Evolutionary conservation across 64 coral and sea anemone species (phyloP).

Genomic region (Pocillopora verrucosa): DNA sequence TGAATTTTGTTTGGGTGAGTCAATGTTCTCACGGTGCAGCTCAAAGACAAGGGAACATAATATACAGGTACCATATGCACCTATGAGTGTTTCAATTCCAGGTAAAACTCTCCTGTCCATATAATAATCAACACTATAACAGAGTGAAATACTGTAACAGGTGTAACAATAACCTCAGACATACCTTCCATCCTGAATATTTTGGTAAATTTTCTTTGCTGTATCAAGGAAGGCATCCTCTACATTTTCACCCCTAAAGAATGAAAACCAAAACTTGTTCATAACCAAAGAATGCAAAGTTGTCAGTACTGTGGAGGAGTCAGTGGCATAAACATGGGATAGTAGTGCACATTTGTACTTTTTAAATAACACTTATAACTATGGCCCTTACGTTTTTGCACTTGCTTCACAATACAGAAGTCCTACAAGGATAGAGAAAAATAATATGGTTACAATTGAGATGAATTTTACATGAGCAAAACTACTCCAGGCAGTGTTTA

Average conservation of each 20-base stretch:
- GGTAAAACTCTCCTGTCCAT: not conserved
- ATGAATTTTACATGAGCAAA: not conserved
- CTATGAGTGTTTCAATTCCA: no score
- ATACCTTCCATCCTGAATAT: constrained; percentile 99
- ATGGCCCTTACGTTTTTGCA: constrained; percentile 94
- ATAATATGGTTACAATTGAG: not conserved
- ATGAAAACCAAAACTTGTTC: not conserved
- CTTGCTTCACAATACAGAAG: constrained; percentile 98
- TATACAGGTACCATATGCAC: no score
- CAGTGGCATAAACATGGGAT: no score
- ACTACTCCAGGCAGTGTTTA: not conserved
- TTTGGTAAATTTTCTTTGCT: constrained; percentile 99
- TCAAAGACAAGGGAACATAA: no score
- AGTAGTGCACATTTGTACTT: no score
- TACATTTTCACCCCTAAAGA: constrained; percentile 94
- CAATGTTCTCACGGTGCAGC: no score
- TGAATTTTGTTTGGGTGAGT: no score
- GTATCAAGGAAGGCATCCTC: constrained; percentile 99
- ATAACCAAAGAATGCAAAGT: not conserved
- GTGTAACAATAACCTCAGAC: not conserved
- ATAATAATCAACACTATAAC: not conserved
- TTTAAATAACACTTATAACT: no score
- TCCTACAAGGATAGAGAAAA: constrained; percentile 45
- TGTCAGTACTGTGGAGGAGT: no score
- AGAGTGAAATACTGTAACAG: not conserved